Base-by-base conservation (phyloP, 2,113 vertebrate species). In the Rhinichthys klamathensis region DNA sequence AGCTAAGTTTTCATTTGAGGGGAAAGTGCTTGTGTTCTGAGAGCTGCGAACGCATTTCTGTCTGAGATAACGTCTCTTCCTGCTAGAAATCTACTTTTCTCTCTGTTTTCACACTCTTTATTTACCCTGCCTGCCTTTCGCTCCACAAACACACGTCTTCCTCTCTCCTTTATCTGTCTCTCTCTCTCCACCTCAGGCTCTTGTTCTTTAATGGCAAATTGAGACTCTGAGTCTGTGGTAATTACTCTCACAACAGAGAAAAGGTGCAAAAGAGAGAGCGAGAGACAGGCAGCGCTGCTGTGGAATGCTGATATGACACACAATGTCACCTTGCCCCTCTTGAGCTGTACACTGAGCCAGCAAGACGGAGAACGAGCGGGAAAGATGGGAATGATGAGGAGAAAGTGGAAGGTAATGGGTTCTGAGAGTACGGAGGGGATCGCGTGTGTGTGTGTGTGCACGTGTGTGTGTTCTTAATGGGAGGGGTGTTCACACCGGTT, bases 281-380 rank as follows among this genome's bases (percentile, higher is more conserved):
- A 89, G 88, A 76, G 49, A 56, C 90, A 0, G 76, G n/a, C 21
- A 72, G 46, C 30, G 79, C 90, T 46, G 92, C 89, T 84, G 85
- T 0, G 56, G 91, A 93, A 92, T 89, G 92, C 93, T 92, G 92
- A 95, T 91, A 87, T 80, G 91, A 92, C 92, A 88, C 86, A 82
- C 94, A 94, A 92, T 92, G 95, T 95, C 95, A 96, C 96, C 95
- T 95, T 95, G 93, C 85, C 93, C 89, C 58, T 87, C 90, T 86
- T 25, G 78, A 84, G 80, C 82, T 83, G 30, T 46, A 85, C 60
- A 84, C 70, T 58, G 44, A 82, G 73, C 70, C 41, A 25, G 77
- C 54, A 58, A 72, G 77, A 75, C 12, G n/a, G 60, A 85, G 61
- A 21, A n/a, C 21, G 35, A 49, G 18, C 35, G 44, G n/a, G 58